Evolutionary conservation across 2,888 invertebrate genomes (phyloP).

Genomic region (Therioaphis trifolii): DNA sequence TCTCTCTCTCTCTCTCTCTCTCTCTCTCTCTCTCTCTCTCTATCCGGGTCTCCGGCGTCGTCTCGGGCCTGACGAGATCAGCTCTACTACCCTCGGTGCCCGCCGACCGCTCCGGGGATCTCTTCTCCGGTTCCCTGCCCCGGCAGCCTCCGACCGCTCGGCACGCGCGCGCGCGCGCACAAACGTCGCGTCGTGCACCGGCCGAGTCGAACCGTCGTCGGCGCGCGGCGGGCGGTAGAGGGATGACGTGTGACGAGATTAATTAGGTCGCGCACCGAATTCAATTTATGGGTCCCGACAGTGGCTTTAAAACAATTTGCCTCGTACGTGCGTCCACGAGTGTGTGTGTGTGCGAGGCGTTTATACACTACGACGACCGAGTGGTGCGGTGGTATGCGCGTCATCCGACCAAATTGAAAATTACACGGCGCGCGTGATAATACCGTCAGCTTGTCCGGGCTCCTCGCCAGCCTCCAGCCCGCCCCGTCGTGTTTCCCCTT

Average conservation of each 20-base stretch:
- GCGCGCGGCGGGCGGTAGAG: too few species aligned
- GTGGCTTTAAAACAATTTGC: constrained; percentile 43
- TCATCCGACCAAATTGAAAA: constrained; percentile 52
- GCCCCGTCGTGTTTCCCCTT: background rate
- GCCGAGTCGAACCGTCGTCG: too few species aligned
- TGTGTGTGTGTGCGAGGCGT: background rate
- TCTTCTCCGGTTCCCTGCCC: too few species aligned
- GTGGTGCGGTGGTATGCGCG: background rate
- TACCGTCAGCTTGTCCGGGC: background rate
- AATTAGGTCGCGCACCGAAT: constrained; percentile 43
- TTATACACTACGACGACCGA: background rate
- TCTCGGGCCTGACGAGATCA: too few species aligned
- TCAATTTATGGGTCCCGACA: constrained; percentile 31
- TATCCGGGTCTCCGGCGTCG: background rate
- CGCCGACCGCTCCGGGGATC: background rate
- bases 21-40: too few species aligned
- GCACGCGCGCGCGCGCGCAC: background rate
- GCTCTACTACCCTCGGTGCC: background rate
- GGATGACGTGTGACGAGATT: constrained; percentile 47
- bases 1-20: too few species aligned
- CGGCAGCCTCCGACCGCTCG: too few species aligned
- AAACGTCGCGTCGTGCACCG: too few species aligned
- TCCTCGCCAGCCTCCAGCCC: too few species aligned
- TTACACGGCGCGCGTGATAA: constrained; percentile 47
- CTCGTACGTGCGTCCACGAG: background rate